Conservation (phyloP, 2,797 vertebrate genomes). For the Gobionotothen gibberifrons region DNA sequence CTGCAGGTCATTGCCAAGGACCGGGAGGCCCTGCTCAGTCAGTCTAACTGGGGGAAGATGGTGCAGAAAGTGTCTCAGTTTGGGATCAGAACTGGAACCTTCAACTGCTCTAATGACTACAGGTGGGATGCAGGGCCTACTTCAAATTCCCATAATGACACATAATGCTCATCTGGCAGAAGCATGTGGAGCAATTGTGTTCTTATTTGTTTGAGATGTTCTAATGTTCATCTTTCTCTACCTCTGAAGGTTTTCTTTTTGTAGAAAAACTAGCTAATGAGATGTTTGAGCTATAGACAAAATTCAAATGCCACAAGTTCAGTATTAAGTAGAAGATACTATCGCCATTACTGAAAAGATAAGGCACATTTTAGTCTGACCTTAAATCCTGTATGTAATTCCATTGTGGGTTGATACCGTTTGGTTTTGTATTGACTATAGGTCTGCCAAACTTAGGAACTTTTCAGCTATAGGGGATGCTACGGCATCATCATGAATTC, state of each 20-base stretch:
- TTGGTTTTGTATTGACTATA: not conserved
- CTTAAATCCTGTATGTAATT: not conserved
- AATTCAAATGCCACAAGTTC: not conserved
- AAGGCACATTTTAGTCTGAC: not conserved
- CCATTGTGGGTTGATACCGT: not conserved
- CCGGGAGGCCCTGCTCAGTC: constrained; percentile 91
- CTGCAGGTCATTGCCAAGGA: constrained; percentile 92
- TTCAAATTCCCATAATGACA: not conserved
- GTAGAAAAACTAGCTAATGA: too few species aligned
- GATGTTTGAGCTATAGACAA: not conserved
- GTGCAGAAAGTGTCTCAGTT: constrained; percentile 97
- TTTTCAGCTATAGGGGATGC: too few species aligned
- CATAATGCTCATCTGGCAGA: not conserved
- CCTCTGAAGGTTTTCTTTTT: not conserved
- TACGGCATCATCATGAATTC: too few species aligned
- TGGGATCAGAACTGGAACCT: constrained; percentile 96
- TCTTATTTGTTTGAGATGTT: not conserved
- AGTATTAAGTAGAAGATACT: not conserved
- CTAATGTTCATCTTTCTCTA: not conserved
- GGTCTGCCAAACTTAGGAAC: not conserved
- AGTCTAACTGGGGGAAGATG: constrained; percentile 95
- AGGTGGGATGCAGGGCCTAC: constrained; percentile 81
- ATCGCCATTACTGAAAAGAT: not conserved
- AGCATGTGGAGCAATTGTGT: not conserved
- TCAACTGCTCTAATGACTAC: constrained; percentile 96